Evolutionary conservation across 2,888 invertebrate genomes (phyloP), one percentile per base, ranked within the genome.

Genomic region (Taenaris catops): DNA sequence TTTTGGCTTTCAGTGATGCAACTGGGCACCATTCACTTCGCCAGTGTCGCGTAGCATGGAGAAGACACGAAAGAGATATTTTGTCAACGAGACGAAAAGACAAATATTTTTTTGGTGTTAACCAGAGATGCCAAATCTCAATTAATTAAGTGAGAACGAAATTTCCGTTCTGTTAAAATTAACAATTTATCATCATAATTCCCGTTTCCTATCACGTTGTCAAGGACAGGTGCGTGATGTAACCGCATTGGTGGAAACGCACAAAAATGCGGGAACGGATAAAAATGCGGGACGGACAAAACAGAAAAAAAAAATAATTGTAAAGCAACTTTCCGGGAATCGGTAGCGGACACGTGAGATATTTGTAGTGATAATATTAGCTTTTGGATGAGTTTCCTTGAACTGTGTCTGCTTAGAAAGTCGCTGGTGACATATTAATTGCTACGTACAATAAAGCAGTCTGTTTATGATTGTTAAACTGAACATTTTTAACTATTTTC

Each of bases 311-410:
- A 10, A 18, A 8, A 21, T 3, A 8, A 7, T 16, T 2, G 40
- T 47, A 47, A 41, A 38, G 9, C 24, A 23, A 23, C 10, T 52
- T 83, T 80, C 76, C 47, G 36, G 52, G 84, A 83, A 83, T 46
- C 55, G 48, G 63, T 70, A 51, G 66, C 45, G 44, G 21, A 45
- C 44, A 51, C 50, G 57, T 58, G 62, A 58, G 56, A 58, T 59
- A 58, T 62, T 79, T 78, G 74, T 65, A 53, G 63, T 66, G 74
- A 80, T 76, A 80, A 81, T 78, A 79, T 81, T 79, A 75, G 79
- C 67, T 61, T 46, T 58, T 51, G 8, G 20, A 28, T 48, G 59
- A 58, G 48, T 60, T 80, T 81, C 80, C 63, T 49, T 68, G 81
- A 80, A 80, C 31, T 51, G 58, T 42, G 48, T 47, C 50, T 53